These are phyloP conservation scores for Aphis craccivora DNA, from an alignment of 1,140 invertebrate species.

Conservation along the genomic window DNA sequence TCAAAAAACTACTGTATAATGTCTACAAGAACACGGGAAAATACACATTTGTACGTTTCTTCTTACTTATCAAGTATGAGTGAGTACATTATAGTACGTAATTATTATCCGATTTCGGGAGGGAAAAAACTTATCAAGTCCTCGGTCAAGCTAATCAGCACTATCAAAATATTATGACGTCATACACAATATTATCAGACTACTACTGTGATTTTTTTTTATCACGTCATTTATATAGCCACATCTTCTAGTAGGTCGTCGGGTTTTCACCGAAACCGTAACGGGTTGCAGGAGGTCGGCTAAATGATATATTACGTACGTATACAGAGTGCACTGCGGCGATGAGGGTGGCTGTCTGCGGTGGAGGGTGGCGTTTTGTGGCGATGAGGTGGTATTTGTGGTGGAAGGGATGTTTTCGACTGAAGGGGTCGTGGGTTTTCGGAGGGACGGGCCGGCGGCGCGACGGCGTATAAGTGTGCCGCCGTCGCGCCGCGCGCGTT, in stretches of 20 bases:
- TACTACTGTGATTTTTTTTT: neutral
- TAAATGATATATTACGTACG: neutral
- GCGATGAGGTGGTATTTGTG: neutral
- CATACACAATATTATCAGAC: too few species aligned
- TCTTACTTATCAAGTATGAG: too few species aligned
- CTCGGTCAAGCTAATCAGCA: neutral
- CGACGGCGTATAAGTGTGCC: conserved; percentile 14
- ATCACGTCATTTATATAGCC: too few species aligned
- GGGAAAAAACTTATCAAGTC: neutral
- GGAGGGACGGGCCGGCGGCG: neutral
- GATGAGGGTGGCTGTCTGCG: neutral
- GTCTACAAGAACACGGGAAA: too few species aligned
- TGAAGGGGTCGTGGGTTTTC: neutral
- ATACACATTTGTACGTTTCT: too few species aligned
- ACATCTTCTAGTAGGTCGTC: neutral
- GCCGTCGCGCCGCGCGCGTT: conserved; percentile 3
- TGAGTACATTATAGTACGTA: neutral
- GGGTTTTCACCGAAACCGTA: neutral
- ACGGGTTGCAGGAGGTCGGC: neutral
- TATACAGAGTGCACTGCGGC: neutral
- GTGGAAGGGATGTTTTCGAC: neutral
- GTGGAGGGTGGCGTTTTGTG: neutral
- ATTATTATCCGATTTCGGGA: neutral
- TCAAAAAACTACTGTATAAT: too few species aligned
- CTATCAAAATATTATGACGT: neutral